These are phyloP conservation scores for Camponotus vicinus DNA, from an alignment of 1,140 invertebrate genomes.

Conservation along the genomic window DNA sequence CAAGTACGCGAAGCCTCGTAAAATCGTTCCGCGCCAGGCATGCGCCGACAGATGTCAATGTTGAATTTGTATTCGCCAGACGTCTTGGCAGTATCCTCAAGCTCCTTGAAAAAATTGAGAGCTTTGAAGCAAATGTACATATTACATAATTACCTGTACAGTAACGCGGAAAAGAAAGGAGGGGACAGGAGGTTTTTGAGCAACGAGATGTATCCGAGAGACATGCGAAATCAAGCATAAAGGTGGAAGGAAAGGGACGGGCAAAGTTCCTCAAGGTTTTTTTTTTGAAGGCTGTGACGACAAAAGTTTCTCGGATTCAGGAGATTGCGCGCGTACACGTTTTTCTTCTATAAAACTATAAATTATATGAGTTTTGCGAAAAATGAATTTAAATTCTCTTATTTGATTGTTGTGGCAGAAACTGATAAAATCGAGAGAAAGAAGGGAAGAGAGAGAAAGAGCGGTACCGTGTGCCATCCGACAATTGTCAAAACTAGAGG, in stretches of 20 bases:
- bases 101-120: background rate
- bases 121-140: constrained; percentile 58
- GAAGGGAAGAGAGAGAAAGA: background rate
- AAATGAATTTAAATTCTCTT: constrained; percentile 5
- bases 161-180: background rate
- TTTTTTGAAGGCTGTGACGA: constrained; percentile 45
- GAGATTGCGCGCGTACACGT: background rate
- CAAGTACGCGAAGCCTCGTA: constrained; percentile 85
- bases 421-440: background rate
- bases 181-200: constrained; percentile 10
- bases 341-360: background rate
- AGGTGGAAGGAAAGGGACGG: background rate
- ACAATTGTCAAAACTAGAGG: background rate
- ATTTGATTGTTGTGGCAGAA: background rate
- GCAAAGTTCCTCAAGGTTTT: constrained; percentile 46
- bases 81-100: background rate
- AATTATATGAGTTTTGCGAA: constrained; percentile 29
- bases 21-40: constrained; percentile 11
- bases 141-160: constrained; percentile 50
- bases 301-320: constrained; percentile 18
- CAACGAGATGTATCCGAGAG: background rate
- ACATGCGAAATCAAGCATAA: background rate
- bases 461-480: background rate
- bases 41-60: background rate
- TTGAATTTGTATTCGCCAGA: constrained; percentile 6